Evolutionary conservation across 2,113 vertebrate species (phyloP), one percentile per base, ranked within the genome.

Genomic region (Ancistrus triradiatus): DNA sequence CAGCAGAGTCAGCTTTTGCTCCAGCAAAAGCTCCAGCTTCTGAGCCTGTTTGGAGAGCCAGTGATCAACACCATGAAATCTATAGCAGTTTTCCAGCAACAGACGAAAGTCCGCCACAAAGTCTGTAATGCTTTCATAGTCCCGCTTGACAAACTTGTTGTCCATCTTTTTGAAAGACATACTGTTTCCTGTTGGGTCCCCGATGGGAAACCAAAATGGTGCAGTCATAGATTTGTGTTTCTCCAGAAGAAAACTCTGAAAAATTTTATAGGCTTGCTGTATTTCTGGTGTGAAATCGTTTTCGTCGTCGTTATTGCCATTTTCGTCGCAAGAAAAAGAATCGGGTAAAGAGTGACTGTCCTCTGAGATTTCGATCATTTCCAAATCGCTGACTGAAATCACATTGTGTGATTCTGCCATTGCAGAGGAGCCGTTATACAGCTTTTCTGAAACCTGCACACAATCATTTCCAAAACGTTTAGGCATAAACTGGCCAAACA

Each of bases 11-110:
- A 98, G 79, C 81, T 99, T 99, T 74, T 99, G 95, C 70, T 99
- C 95, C 74, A 99, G 81, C 86, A 99, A 90, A 68, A 93, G 86
- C 87, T 98, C 95, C 84, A 98, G 74, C 67, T 97, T 97, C 77
- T 98, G 95, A 46, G 92, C 95, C 79, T 96, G 95, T 70, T 87
- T 96, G 74, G 95, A 98, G n/a, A 96, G 84, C 94, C 95, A 98
- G 73, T 99, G 94, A 80, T 97, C 94, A 19, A 98, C 91, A 2
- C 95, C 96, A 2, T 93, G 90, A 66, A 86, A 82, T 47, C 92
- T 89, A 68, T 98, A 99, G 74, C 93, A 97, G 4, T 89, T 90
- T 80, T 97, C 95, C 74, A 98, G 78, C 93, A 98, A 94, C 6
- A 87, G 74, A 70, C 94, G 90, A 83, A 98, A 98, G 78, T 98